Evolutionary conservation across 2,797 vertebrate genomes (phyloP), one percentile per base, ranked within the genome.

Genomic region (Chelonia mydas): DNA sequence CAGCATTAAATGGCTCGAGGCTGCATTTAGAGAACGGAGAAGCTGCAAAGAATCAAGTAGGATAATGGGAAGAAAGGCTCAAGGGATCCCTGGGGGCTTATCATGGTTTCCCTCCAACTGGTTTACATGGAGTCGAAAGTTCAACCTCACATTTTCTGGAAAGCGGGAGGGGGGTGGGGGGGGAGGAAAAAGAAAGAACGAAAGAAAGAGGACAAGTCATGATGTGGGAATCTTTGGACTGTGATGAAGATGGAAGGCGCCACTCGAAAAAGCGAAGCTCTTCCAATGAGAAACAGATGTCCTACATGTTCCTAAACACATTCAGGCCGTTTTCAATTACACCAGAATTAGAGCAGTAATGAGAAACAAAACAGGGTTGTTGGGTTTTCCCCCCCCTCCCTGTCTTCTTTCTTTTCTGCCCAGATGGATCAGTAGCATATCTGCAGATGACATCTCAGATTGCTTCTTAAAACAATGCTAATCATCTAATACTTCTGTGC

Each of bases 251-350:
- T 97, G 97, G 97, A 98, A 96, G 97, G 97, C 95, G 90, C 98
- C 97, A 95, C 97, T 97, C 89, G 96, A 98, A 97, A 97, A 97
- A 97, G 97, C 27, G 21, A 95, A 98, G 97, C 97, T 97, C 96
- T 97, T 89, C 97, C 98, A 98, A 98, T 91, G 98, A 97, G 97
- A 98, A 98, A 97, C 98, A 98, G 98, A 98, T 98, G 98, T 98
- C 95, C 97, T 95, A 90, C 87, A 54, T 95, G 96, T 90, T 98
- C 97, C 97, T 97, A 96, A 98, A 98, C 97, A 90, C 98, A 97
- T 97, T 96, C 97, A 94, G 97, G 76, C 95, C 94, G 97, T 95
- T 98, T 97, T 96, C 96, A 97, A 98, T 98, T 97, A 98, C 88
- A 80, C 89, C 87, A 93, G 96, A 97, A 97, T 97, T 97, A 97